phyloP scores from a whole-genome alignment of 2,888 invertebrate genomes.

The Sphecodes monilicornis region DNA sequence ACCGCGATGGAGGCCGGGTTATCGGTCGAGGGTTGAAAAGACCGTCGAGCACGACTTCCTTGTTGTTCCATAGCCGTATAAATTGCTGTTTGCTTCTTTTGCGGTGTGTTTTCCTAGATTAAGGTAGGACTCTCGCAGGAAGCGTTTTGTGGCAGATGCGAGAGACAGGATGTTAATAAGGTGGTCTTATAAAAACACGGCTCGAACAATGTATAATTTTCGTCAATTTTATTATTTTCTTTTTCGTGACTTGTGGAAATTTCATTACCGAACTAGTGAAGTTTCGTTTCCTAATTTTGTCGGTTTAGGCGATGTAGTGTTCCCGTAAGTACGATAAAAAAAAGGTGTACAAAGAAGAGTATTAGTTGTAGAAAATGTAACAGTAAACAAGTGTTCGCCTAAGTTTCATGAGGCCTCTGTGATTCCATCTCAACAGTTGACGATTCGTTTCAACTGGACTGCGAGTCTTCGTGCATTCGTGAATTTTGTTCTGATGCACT shows the following conservation, averaged over 20 bases:
- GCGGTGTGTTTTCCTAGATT: conserved; percentile 74
- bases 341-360: background rate
- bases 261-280: background rate
- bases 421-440: background rate
- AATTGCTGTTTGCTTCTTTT: conserved; percentile 80
- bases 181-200: background rate
- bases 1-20: conserved; percentile 33
- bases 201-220: background rate
- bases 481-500: too few species aligned
- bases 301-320: background rate
- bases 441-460: too few species aligned
- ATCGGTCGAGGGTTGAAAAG: conserved; percentile 15
- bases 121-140: conserved; percentile 38
- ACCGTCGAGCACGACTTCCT: conserved; percentile 70
- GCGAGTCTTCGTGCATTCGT: too few species aligned
- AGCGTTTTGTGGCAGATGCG: conserved; percentile 38
- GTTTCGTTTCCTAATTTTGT: background rate
- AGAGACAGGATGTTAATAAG: background rate
- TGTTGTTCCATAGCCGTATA: conserved; percentile 78
- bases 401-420: background rate
- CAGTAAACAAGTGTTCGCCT: background rate
- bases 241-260: background rate
- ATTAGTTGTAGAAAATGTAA: background rate
- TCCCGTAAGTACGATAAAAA: background rate
- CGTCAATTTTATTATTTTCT: background rate